Percentiles rank a stretch among this genome's conserved stretches.
Conservation (phyloP, 2,113 vertebrate species). For the Manacus vitellinus region DNA sequence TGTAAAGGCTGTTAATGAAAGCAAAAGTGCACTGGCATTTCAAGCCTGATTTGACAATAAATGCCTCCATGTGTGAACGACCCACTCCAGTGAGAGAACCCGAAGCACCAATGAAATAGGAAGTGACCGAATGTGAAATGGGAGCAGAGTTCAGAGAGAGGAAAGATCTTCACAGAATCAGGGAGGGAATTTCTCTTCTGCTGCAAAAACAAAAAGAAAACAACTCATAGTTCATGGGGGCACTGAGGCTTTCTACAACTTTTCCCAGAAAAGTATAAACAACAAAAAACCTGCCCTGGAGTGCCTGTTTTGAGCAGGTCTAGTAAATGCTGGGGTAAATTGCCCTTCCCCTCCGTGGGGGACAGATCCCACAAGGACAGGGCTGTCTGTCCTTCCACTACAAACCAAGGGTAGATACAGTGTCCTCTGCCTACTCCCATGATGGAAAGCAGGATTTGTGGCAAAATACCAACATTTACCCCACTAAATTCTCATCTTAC, state of each 20-base stretch:
- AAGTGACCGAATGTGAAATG: background rate
- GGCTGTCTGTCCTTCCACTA: background rate
- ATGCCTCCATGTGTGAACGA: slow-evolving; percentile 19
- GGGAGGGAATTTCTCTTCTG: background rate
- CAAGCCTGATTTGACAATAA: slow-evolving; percentile 66
- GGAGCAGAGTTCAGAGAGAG: background rate
- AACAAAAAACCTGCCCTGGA: background rate
- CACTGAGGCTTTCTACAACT: background rate
- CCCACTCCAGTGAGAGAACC: slow-evolving; percentile 2
- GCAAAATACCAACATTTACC: background rate
- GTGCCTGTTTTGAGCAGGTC: background rate
- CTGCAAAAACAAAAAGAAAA: background rate
- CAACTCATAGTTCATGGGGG: background rate
- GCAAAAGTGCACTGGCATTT: slow-evolving; percentile 65
- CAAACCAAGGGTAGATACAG: background rate
- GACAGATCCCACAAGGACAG: background rate
- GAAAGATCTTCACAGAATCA: background rate
- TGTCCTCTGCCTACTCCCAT: background rate
- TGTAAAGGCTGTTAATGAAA: slow-evolving; percentile 45
- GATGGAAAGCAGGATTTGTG: background rate
- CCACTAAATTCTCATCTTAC: background rate
- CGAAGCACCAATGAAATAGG: slow-evolving; percentile 18
- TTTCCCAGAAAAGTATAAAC: background rate
- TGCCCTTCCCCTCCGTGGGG: background rate
- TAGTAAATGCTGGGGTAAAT: background rate